Percentiles rank a stretch among this genome's conserved stretches.
phyloP scores from a whole-genome alignment of 2,113 vertebrate species.

The Calidris pygmaea region DNA sequence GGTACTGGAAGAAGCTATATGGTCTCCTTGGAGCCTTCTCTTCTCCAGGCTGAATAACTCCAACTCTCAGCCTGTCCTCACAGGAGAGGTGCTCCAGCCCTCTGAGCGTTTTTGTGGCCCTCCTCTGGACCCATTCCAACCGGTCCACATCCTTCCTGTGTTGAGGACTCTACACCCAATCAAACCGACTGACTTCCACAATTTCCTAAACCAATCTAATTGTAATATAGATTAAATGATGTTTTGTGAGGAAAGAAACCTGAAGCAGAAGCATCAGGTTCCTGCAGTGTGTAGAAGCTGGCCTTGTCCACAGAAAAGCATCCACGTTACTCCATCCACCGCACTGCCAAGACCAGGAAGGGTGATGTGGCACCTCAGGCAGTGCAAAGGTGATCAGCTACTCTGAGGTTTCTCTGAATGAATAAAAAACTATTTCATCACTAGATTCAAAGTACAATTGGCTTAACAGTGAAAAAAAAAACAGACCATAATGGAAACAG shows the following conservation, averaged over 20 bases:
- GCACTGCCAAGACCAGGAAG: fast-evolving
- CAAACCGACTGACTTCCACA: neutral
- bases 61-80: no score
- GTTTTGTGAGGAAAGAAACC: neutral
- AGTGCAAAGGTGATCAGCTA: neutral
- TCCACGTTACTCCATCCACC: neutral
- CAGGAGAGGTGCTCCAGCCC: no score
- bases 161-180: no score
- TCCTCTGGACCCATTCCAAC: no score
- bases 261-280: fast-evolving
- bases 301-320: neutral
- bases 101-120: no score
- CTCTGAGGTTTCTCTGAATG: neutral
- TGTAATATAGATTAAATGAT: neutral
- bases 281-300: neutral
- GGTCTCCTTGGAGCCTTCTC: no score
- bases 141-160: no score
- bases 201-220: neutral
- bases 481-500: neutral
- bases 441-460: neutral
- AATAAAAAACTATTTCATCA: neutral
- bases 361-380: fast-evolving
- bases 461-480: neutral
- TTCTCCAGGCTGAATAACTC: no score
- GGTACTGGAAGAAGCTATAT: no score